Evolutionary conservation across 2,797 vertebrate species (phyloP).

Genomic region (Falco columbarius): DNA sequence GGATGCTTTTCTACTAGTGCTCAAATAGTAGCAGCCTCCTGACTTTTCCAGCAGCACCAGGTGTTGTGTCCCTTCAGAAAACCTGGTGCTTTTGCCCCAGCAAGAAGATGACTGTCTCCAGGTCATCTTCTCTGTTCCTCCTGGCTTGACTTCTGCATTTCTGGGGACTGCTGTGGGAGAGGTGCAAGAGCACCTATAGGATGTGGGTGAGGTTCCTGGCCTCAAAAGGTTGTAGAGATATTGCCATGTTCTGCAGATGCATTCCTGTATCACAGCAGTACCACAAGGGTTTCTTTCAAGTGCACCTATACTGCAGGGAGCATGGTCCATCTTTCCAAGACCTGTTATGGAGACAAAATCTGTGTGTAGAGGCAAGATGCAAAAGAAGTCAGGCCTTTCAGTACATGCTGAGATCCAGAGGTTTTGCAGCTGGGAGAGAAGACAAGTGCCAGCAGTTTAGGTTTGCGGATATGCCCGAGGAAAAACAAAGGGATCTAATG

Average conservation of each 20-base stretch:
- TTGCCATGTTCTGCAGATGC: neutral
- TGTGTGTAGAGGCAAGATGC: neutral
- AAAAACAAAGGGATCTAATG: neutral
- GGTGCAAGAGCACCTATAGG: neutral
- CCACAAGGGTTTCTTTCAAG: neutral
- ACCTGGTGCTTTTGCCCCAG: neutral
- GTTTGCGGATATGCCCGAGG: neutral
- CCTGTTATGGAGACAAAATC: neutral
- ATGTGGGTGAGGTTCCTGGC: neutral
- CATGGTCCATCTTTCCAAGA: neutral
- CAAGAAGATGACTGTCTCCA: neutral
- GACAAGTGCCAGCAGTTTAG: neutral
- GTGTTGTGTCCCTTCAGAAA: neutral
- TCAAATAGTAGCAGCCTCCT: neutral
- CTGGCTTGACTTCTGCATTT: neutral
- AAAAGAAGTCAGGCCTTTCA: slow-evolving; percentile 1
- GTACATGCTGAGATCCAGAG: neutral
- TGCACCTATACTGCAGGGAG: neutral
- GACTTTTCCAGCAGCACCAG: neutral
- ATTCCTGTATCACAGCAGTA: neutral
- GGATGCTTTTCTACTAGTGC: neutral
- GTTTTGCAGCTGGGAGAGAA: slow-evolving; percentile 1
- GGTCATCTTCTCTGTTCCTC: neutral
- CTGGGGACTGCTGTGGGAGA: neutral
- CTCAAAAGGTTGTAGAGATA: neutral